These are phyloP conservation scores for Aspiorhynchus laticeps DNA, from an alignment of 2,113 vertebrate species.

Conservation along the genomic window DNA sequence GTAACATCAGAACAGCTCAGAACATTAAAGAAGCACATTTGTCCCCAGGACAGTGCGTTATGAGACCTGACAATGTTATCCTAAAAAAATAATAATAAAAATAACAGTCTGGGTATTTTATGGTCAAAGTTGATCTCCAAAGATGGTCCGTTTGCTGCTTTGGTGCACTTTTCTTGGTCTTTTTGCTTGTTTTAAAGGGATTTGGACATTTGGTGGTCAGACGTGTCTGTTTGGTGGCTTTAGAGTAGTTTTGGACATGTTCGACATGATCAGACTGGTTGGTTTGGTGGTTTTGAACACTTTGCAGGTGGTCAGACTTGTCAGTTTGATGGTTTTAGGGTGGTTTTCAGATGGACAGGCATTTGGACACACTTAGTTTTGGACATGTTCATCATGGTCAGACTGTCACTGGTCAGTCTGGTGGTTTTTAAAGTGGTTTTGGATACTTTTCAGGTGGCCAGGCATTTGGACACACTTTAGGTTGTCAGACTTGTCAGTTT, in stretches of 20 bases:
- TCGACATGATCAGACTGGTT: no score
- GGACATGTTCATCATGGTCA: neutral
- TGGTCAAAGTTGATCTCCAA: neutral
- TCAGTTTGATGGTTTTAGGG: no score
- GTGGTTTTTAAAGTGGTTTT: neutral
- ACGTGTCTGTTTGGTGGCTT: neutral
- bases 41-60: neutral
- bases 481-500: neutral
- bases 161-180: neutral
- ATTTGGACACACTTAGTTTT: no score
- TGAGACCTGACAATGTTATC: neutral
- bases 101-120: neutral
- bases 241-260: neutral
- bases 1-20: slow-evolving; percentile 22
- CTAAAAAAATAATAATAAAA: no score
- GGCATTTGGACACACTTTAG: no score
- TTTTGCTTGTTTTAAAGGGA: neutral
- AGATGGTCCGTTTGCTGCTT: neutral
- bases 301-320: no score
- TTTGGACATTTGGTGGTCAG: neutral
- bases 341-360: no score
- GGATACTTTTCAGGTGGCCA: neutral
- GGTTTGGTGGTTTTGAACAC: neutral
- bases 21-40: neutral
- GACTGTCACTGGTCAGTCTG: neutral